Evolutionary conservation across 2,888 invertebrate species (phyloP).

Genomic region (Lithophane ornitopus): DNA sequence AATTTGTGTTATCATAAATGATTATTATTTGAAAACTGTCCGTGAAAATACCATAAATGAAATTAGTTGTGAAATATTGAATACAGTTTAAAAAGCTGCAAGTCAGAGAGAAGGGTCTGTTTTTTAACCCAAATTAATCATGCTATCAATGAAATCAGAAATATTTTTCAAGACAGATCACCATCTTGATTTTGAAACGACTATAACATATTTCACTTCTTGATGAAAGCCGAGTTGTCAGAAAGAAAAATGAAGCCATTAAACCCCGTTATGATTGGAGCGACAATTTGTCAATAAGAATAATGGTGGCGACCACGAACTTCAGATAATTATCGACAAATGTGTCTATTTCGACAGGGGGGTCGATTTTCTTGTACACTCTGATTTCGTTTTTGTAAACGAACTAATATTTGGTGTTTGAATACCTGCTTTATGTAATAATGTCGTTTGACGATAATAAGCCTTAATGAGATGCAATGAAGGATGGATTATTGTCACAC

Average conservation of each 20-base stretch:
- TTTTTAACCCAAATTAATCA: conserved; percentile 7
- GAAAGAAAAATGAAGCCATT: conserved; percentile 67
- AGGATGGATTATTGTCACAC: neutral
- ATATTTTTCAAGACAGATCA: conserved; percentile 14
- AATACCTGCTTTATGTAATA: neutral
- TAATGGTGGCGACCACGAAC: conserved; percentile 66
- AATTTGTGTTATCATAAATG: neutral
- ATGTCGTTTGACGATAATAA: neutral
- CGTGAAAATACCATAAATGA: neutral
- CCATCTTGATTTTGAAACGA: conserved; percentile 37
- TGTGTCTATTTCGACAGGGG: conserved; percentile 40
- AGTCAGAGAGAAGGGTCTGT: neutral
- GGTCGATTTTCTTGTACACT: conserved; percentile 43
- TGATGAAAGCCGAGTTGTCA: conserved; percentile 46
- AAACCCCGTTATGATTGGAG: conserved; percentile 66
- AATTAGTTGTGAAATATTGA: neutral
- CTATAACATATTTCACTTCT: conserved; percentile 49
- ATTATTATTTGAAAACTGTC: neutral
- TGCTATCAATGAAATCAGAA: conserved; percentile 12
- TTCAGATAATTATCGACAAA: conserved; percentile 62
- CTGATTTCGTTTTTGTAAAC: conserved; percentile 32
- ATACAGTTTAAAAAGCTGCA: neutral
- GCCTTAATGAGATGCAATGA: neutral
- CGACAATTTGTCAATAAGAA: conserved; percentile 74
- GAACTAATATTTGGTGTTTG: conserved; percentile 14